phyloP scores from a whole-genome alignment of 1,140 invertebrate genomes.

The Drosophila rufa region DNA sequence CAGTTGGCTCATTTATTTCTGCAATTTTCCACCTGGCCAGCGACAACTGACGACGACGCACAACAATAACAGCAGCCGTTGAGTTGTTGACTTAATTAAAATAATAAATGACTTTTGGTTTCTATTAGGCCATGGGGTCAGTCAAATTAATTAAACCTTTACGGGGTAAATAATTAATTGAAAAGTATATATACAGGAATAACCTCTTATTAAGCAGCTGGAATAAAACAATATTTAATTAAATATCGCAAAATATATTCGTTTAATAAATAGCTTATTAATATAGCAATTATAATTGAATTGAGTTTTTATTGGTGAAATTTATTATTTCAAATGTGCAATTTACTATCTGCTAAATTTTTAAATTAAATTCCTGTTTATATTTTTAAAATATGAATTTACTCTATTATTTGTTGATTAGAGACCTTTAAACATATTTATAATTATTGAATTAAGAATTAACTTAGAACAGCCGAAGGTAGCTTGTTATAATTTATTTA shows the following conservation, averaged over 20 bases:
- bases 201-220: neutral
- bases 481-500: neutral
- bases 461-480: neutral
- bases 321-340: no score
- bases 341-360: no score
- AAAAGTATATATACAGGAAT: neutral
- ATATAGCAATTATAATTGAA: neutral
- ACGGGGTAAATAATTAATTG: conserved; percentile 36
- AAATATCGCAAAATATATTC: neutral
- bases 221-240: neutral
- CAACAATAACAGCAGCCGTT: conserved; percentile 17
- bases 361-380: no score
- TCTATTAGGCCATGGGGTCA: conserved; percentile 25
- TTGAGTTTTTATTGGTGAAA: neutral
- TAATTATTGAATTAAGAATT: neutral
- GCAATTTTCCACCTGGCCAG: conserved; percentile 71
- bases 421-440: neutral
- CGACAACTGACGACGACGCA: conserved; percentile 16
- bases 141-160: conserved; percentile 23
- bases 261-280: neutral
- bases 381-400: no score
- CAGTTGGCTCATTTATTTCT: conserved; percentile 64
- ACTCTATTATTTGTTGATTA: neutral
- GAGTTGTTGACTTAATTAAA: conserved; percentile 72
- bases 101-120: conserved; percentile 78